Evolutionary conservation across 2,888 invertebrate species (phyloP).

Genomic region (Ennomos fuscantarius): DNA sequence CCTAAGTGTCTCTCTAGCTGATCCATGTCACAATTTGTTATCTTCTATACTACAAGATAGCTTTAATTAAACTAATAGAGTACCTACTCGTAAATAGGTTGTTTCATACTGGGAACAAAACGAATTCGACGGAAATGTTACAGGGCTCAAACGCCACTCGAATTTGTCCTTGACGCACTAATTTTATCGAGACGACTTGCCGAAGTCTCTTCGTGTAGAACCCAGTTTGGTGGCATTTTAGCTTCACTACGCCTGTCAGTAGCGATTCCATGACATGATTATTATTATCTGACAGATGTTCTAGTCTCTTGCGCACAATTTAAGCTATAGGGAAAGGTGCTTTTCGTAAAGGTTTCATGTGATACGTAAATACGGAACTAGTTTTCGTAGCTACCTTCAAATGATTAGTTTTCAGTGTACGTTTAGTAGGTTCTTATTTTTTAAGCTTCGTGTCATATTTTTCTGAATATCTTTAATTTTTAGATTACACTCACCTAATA

Average conservation of each 20-base stretch:
- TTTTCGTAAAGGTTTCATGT: conserved; percentile 76
- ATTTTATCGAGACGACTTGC: conserved; percentile 1
- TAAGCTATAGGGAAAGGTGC: conserved; percentile 73
- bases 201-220: conserved; percentile 1
- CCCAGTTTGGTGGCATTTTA: conserved; percentile 16
- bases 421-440: conserved; percentile 57
- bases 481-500: conserved; percentile 68
- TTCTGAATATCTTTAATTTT: conserved; percentile 55
- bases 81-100: conserved; percentile 25
- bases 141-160: conserved; percentile 20
- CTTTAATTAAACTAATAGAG: conserved; percentile 37
- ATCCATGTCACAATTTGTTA: conserved; percentile 26
- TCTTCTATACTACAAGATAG: conserved; percentile 34
- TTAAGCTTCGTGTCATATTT: conserved; percentile 81
- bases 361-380: conserved; percentile 65
- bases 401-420: conserved; percentile 56
- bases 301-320: conserved; percentile 83
- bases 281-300: conserved; percentile 67
- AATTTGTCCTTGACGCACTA: conserved; percentile 8
- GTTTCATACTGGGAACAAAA: conserved; percentile 30
- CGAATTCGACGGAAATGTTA: conserved; percentile 21
- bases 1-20: conserved; percentile 18
- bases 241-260: conserved; percentile 37
- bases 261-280: conserved; percentile 69
- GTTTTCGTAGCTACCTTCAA: conserved; percentile 59